Base-by-base conservation (phyloP, 2,113 vertebrate species). In the Pelobates fuscus region DNA sequence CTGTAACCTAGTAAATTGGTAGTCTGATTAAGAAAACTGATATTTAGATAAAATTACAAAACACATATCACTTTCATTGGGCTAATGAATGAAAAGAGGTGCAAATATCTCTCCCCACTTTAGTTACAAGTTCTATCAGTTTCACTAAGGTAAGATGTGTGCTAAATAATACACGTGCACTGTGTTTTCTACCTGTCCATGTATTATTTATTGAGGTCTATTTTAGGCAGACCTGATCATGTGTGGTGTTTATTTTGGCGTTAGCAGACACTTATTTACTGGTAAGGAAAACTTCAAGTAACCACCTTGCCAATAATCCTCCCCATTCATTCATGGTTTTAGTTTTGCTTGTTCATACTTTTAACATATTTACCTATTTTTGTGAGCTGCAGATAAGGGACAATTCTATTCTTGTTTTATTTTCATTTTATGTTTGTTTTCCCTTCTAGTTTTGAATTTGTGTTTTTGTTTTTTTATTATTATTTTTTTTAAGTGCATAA, bases 41-140 rank as follows among this genome's bases (percentile, higher is more conserved):
- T 75, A 75, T 43, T 75, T 67, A 46, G 71, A 64, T 75, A 75
- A 67, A 62, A 67, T 75, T 24, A 59, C 32, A 43, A 10, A 46
- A 8, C 32, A 2, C 62, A 54, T 59, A 26, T 72, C 60, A 21
- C 2, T 67, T 74, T 59, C 29, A 30, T 62, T 63, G 29, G 17
- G 37, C 37, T 30, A n/a, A 24, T 49, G 69, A 49, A 25, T 5
- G 70, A 63, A 49, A 32, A 30, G 8, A n/a, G 27, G 20, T 14
- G 24, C 37, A 65, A 55, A 41, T 44, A 54, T 64, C 10, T 14
- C 20, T 29, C 46, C 55, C 49, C 30, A 59, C 52, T 59, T 44
- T 46, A 75, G 71, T 75, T 75, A 75, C 52, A 67, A 29, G 71
- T 59, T 25, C 10, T 41, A 58, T 66, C 62, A 26, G 24, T 41